Evolutionary conservation across 92 coral and sea anemone species (phyloP).

Genomic region (Parazoanthus swiftii): DNA sequence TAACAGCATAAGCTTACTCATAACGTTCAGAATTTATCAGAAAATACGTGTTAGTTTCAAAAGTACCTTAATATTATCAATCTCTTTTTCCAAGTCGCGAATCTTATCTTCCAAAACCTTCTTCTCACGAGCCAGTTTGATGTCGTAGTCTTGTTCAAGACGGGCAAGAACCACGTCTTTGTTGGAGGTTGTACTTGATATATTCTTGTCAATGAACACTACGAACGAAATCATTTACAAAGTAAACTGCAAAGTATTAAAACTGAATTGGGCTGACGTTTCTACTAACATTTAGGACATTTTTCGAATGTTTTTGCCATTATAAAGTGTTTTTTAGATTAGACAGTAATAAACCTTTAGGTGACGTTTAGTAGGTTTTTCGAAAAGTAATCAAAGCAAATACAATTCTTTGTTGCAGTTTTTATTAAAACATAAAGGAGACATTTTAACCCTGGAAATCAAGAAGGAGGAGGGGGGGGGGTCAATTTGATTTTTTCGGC

Average conservation of each 20-base stretch:
- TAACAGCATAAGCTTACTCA: no score
- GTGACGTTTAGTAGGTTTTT: no score
- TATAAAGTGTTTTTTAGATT: no score
- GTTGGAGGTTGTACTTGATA: background rate
- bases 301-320: no score
- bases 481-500: no score
- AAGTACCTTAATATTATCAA: slow-evolving; percentile 49
- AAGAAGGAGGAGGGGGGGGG: no score
- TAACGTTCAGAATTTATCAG: background rate
- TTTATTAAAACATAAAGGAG: no score
- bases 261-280: background rate
- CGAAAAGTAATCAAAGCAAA: no score
- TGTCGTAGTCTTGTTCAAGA: slow-evolving; percentile 45
- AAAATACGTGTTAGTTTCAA: background rate
- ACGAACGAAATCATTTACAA: background rate
- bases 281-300: background rate
- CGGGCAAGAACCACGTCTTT: slow-evolving; percentile 39
- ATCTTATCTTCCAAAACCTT: slow-evolving; percentile 55
- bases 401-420: no score
- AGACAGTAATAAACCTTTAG: no score
- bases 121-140: slow-evolving; percentile 46
- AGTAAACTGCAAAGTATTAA: background rate
- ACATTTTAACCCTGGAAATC: no score
- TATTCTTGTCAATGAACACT: slow-evolving; percentile 27
- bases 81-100: slow-evolving; percentile 59